Conservation (phyloP, 2,888 invertebrate species). For the Panorpa germanica region DNA sequence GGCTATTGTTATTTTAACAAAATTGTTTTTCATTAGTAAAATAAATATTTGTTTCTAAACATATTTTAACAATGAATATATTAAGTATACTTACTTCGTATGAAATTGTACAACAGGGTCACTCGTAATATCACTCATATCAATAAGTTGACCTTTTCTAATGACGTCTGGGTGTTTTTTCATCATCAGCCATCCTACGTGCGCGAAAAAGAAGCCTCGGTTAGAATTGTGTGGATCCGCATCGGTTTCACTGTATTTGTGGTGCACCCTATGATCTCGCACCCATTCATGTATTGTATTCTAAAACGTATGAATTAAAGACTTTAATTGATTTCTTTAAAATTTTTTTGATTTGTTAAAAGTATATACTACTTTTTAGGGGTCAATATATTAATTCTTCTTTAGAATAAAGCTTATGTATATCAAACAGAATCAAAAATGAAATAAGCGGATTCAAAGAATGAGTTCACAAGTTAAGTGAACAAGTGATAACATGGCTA, state of each 20-base stretch:
- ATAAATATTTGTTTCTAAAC: no score
- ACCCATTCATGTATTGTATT: slow-evolving; percentile 82
- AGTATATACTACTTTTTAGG: not conserved
- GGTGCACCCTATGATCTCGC: slow-evolving; percentile 60
- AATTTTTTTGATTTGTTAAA: slow-evolving; percentile 1
- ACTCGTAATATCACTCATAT: slow-evolving; percentile 57
- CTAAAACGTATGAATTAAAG: slow-evolving; percentile 31
- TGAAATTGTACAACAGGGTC: slow-evolving; percentile 68
- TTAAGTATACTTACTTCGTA: slow-evolving; percentile 44
- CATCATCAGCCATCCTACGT: slow-evolving; percentile 73
- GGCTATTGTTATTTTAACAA: no score
- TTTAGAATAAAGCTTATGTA: no score
- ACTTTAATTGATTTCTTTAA: slow-evolving; percentile 3
- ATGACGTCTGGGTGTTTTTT: slow-evolving; percentile 46
- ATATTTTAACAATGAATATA: no score
- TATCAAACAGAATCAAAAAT: no score
- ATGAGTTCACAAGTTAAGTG: no score
- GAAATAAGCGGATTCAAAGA: no score
- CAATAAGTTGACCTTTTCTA: slow-evolving; percentile 44
- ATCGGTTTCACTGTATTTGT: slow-evolving; percentile 65
- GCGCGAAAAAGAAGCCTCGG: slow-evolving; percentile 80
- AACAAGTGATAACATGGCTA: no score
- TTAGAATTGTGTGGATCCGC: slow-evolving; percentile 69
- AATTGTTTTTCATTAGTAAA: no score
- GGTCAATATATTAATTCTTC: no score